Conservation (phyloP, 2,797 vertebrate genomes). For the Melanotaenia parkinsoni region DNA sequence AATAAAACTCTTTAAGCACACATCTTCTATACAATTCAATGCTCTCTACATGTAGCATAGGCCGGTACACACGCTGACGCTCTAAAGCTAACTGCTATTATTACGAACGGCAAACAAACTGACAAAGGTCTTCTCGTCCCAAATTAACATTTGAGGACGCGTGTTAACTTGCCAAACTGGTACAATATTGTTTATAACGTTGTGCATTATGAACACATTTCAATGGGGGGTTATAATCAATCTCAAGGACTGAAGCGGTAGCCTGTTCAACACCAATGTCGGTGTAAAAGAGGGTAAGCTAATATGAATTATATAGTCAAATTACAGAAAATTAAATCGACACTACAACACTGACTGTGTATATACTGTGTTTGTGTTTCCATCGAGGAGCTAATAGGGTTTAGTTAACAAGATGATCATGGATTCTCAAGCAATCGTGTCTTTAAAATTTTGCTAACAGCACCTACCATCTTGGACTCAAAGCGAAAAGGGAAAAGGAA, state of each 20-base stretch:
- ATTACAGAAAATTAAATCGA: constrained; percentile 39
- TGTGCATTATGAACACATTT: rapidly evolving
- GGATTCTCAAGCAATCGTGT: constrained; percentile 61
- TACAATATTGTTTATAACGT: rapidly evolving
- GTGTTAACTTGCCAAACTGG: rapidly evolving
- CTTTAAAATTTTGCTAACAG: constrained; percentile 22
- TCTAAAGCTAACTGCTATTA: constrained; percentile 15
- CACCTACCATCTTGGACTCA: constrained; percentile 88
- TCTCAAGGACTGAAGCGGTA: background rate
- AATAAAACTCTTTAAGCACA: no score
- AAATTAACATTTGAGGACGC: background rate
- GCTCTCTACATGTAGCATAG: background rate
- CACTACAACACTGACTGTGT: background rate
- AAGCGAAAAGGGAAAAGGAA: constrained; percentile 86
- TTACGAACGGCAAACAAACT: background rate
- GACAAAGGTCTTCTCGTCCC: rapidly evolving
- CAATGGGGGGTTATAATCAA: background rate
- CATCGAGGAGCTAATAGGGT: background rate
- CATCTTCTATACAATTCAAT: no score
- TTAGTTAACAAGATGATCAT: constrained; percentile 64
- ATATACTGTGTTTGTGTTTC: rapidly evolving
- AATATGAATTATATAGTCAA: background rate
- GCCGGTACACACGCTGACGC: constrained; percentile 66
- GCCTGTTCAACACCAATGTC: constrained; percentile 6
- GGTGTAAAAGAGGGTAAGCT: constrained; percentile 22